Evolutionary conservation across 2,797 vertebrate genomes (phyloP), one percentile per base, ranked within the genome.

Genomic region (Antrozous pallidus): DNA sequence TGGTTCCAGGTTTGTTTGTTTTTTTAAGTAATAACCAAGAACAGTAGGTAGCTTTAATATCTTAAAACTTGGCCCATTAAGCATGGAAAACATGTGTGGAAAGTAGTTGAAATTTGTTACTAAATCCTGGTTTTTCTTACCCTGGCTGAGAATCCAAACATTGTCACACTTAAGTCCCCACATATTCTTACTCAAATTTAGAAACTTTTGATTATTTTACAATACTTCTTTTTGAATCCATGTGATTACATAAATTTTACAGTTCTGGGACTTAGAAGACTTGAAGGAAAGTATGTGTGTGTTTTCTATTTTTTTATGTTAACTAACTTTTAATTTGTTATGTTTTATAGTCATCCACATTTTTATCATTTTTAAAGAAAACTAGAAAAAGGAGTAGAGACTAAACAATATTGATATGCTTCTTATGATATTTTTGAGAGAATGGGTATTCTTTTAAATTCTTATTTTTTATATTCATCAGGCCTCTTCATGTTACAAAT

Each of bases 401-500:
- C 13, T n/a, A 83, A 74, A n/a, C 17, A 11, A 54, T 79, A 61
- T 67, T 42, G 7, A 56, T 56, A 6, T 74, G 6, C 2, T 75
- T 93, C 6, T 63, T 81, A 6, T 51, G 42, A 80, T 74, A 2
- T 58, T 69, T 80, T 51, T 54, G 38, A 83, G 49, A 75, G 33
- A 84, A 61, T 36, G 0, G 2, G 2, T 47, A 58, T 75, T 38
- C 26, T 80, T 84, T 75, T 42, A 16, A 82, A 86, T 81, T 20
- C 40, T 63, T 87, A 4, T 87, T 94, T 95, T 65, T n/a, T 67
- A 38, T 88, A 71, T 87, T 71, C 28, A 71, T 42, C 51, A 63
- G 75, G 36, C 14, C 49, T 95, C 49, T 36, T 90, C 70, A 83
- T 82, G 40, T n/a, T 95, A 83, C 61, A 94, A 96, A 96, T 63